Evolutionary conservation across 1,140 invertebrate species (phyloP).

Genomic region (Bradynema listronoti): DNA sequence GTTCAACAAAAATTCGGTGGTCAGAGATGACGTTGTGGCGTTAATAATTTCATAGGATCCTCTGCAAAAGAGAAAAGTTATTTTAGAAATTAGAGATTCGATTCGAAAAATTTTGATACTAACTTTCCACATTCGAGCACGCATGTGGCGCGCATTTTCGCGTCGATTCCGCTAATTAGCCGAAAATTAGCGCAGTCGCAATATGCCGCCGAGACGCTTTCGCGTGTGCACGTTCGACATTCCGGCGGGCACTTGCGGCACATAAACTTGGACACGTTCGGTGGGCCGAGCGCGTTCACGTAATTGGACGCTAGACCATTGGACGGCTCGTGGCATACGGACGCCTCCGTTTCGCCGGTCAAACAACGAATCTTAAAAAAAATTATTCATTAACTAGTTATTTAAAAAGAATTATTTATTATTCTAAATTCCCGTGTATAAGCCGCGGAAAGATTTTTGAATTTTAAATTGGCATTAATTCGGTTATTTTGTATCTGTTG

Average conservation of each 20-base stretch:
- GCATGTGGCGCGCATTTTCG: constrained; percentile 12
- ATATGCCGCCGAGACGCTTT: constrained; percentile 2
- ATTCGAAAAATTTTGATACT: neutral
- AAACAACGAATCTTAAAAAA: too few species aligned
- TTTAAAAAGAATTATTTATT: constrained; percentile 14
- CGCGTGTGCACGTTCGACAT: constrained; percentile 20
- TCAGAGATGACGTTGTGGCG: neutral
- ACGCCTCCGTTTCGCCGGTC: constrained; percentile 20
- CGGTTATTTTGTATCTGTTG: too few species aligned
- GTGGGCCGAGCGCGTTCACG: constrained; percentile 12
- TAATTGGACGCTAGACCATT: constrained; percentile 25
- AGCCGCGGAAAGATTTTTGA: neutral
- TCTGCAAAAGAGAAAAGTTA: constrained; percentile 27
- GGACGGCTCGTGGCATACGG: constrained; percentile 12
- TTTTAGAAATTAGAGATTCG: constrained; percentile 16
- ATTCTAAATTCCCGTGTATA: neutral
- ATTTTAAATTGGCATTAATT: too few species aligned
- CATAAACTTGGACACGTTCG: constrained; percentile 18
- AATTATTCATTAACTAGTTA: too few species aligned
- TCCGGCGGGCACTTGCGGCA: constrained; percentile 36
- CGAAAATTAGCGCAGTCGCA: constrained; percentile 26
- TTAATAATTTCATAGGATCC: constrained; percentile 16
- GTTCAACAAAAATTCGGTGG: too few species aligned
- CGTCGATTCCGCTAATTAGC: constrained; percentile 1
- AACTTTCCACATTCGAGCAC: constrained; percentile 37